These are phyloP conservation scores for human (Homo sapiens) DNA, from an alignment of 2,113 vertebrate genomes.

Conservation along the genomic window DNA sequence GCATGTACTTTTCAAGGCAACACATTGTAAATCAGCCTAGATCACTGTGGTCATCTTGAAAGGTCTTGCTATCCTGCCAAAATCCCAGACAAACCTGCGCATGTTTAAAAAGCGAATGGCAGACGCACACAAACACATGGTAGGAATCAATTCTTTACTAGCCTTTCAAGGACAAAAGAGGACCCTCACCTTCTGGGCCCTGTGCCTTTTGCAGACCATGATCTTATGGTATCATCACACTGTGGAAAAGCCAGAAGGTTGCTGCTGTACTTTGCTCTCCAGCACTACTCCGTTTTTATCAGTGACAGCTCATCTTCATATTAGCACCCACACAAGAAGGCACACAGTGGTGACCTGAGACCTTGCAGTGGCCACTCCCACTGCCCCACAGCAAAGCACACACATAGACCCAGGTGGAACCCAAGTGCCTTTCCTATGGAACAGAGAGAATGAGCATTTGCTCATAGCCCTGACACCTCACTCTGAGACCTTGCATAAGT, in stretches of 20 bases:
- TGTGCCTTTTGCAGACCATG: neutral
- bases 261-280: neutral
- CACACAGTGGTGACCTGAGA: neutral
- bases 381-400: neutral
- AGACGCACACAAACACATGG: neutral
- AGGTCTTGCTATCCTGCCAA: neutral
- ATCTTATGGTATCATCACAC: too few relatives aligned
- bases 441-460: rapidly evolving
- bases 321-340: too few relatives aligned
- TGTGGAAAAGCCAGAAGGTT: neutral
- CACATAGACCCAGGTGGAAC: rapidly evolving
- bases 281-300: neutral
- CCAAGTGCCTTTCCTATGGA: neutral
- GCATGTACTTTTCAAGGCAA: neutral
- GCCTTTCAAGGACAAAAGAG: neutral
- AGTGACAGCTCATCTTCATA: neutral
- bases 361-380: too few relatives aligned
- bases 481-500: neutral
- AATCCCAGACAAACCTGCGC: neutral
- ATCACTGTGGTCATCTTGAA: neutral
- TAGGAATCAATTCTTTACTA: neutral
- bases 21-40: neutral
- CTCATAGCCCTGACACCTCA: neutral
- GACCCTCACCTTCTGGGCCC: rapidly evolving
- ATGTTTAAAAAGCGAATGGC: neutral